A percentile compares a stretch with the other conserved stretches of the same genome.
These are phyloP conservation scores for Enteromius trimaculatus DNA, from an alignment of 2,797 vertebrate genomes.

Conservation along the genomic window DNA sequence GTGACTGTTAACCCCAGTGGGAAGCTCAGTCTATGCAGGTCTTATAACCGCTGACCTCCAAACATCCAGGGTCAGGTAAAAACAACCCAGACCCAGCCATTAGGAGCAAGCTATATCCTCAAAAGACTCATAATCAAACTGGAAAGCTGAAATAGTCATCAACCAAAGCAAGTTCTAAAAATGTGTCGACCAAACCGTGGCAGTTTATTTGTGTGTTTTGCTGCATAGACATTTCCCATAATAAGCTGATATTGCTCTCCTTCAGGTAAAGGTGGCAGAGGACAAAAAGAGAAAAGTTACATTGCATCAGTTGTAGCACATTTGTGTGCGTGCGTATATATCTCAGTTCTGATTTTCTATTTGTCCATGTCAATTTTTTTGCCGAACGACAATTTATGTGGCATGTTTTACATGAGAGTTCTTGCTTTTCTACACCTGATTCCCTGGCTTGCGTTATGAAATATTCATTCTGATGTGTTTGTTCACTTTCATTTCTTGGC, in stretches of 20 bases:
- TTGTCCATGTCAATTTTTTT: conserved; percentile 56
- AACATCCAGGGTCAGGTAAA: conserved; percentile 24
- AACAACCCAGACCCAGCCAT: conserved; percentile 26
- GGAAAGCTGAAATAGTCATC: conserved; percentile 64
- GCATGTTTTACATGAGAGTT: conserved; percentile 64
- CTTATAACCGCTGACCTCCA: conserved; percentile 43
- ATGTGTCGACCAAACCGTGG: conserved; percentile 48
- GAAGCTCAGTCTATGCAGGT: conserved; percentile 38
- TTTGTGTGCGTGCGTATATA: conserved; percentile 55
- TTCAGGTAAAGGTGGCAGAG: conserved; percentile 41
- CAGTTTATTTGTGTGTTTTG: conserved; percentile 68
- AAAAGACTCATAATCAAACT: conserved; percentile 27
- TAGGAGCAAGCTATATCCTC: conserved; percentile 36
- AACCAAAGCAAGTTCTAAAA: conserved; percentile 68
- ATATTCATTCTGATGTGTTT: conserved; percentile 67
- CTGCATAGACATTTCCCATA: conserved; percentile 69
- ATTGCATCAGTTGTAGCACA: conserved; percentile 61
- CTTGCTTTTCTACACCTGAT: conserved; percentile 51
- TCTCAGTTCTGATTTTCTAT: conserved; percentile 27
- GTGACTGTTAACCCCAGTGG: conserved; percentile 44
- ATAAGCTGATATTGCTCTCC: conserved; percentile 75
- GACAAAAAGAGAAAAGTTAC: conserved; percentile 35
- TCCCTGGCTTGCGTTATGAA: conserved; percentile 67
- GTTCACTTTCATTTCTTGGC: conserved; percentile 62
- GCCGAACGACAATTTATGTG: conserved; percentile 70